Evolutionary conservation across 2,113 vertebrate species (phyloP).

Genomic region (Grus americana): DNA sequence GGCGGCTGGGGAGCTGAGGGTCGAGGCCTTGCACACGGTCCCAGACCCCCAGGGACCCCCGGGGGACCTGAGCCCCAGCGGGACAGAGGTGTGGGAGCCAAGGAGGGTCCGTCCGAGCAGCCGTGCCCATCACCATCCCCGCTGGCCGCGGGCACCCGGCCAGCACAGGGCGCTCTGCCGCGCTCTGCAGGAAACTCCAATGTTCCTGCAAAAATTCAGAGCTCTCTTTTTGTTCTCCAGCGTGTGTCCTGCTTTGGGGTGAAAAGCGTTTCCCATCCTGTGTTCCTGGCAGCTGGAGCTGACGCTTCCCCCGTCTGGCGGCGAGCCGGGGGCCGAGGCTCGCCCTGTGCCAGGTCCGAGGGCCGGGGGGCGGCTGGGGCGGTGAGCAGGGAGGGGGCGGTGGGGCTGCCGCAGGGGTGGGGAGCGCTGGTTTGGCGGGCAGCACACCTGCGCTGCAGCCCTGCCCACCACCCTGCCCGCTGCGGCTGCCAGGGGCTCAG

Average conservation of each 20-base stretch:
- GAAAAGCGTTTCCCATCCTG: neutral
- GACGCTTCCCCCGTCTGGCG: neutral
- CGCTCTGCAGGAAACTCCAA: neutral
- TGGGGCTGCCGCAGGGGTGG: neutral
- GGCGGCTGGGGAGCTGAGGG: rapidly evolving
- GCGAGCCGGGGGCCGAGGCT: neutral
- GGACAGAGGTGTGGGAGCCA: neutral
- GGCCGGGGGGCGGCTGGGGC: too few relatives aligned
- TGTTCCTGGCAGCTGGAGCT: neutral
- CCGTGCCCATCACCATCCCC: neutral
- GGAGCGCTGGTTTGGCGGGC: neutral
- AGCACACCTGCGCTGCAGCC: neutral
- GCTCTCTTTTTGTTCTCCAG: neutral
- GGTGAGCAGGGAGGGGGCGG: neutral
- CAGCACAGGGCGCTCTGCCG: neutral
- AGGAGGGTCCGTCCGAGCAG: rapidly evolving
- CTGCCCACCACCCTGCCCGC: too few relatives aligned
- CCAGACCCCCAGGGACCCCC: neutral
- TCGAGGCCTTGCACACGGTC: rapidly evolving
- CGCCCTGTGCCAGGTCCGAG: rapidly evolving
- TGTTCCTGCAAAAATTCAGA: neutral
- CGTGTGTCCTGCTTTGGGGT: neutral
- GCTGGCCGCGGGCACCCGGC: neutral
- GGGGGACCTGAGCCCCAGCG: neutral
- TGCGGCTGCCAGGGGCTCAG: too few relatives aligned